Percentiles rank a stretch among this genome's conserved stretches.
phyloP scores from a whole-genome alignment of 2,888 invertebrate species.

The Drosophila ustulata region DNA sequence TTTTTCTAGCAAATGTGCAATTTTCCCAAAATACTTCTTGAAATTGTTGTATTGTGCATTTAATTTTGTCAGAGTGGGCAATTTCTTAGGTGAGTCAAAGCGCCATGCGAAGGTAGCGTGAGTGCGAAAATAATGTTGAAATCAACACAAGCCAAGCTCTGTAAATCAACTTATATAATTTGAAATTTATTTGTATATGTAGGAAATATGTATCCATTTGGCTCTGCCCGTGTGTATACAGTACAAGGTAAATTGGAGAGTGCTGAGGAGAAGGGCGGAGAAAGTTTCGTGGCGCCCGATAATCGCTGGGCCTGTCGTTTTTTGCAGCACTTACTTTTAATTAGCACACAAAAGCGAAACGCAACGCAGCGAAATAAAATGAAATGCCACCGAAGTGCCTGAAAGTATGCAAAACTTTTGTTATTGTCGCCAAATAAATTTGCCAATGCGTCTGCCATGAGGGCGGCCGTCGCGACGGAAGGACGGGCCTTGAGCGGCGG shows the following conservation, averaged over 20 bases:
- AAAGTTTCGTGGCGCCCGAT: constrained; percentile 56
- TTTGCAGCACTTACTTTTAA: constrained; percentile 75
- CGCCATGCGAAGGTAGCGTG: no score
- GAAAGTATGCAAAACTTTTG: constrained; percentile 77
- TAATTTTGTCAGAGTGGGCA: constrained; percentile 45
- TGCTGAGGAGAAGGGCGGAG: background rate
- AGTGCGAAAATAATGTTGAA: constrained; percentile 4
- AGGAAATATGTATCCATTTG: background rate
- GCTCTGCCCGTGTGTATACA: constrained; percentile 22
- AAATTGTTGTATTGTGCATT: constrained; percentile 52
- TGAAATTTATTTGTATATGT: constrained; percentile 1
- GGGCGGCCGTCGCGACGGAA: background rate
- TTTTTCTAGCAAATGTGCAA: constrained; percentile 50
- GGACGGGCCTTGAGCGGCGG: background rate
- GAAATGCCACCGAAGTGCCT: constrained; percentile 67
- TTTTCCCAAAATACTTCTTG: constrained; percentile 52
- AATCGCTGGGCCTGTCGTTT: constrained; percentile 49
- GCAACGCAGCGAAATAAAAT: constrained; percentile 61
- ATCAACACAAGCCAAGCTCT: constrained; percentile 8
- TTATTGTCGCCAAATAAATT: constrained; percentile 81
- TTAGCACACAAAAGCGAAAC: constrained; percentile 70
- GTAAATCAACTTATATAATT: background rate
- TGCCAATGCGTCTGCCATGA: constrained; percentile 57
- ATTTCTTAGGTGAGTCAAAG: constrained; percentile 16
- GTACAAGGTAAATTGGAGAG: background rate